Evolutionary conservation across 2,888 invertebrate species (phyloP), one percentile per base, ranked within the genome.

Genomic region (Deilephila elpenor): DNA sequence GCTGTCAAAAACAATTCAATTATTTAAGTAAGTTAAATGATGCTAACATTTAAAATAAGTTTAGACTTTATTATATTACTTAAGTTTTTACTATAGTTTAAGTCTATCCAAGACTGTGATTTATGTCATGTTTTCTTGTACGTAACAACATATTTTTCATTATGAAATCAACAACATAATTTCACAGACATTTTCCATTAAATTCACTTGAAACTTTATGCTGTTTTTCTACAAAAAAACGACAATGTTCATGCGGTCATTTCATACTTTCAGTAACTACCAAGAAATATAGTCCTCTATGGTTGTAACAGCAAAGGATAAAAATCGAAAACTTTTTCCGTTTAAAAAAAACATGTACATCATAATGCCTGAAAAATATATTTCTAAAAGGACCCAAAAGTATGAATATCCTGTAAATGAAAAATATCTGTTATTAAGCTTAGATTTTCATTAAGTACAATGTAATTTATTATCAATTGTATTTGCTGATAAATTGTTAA

Each of bases 41-140:
- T 11, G 53, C 34, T 56, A 71, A 71, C n/a, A 29, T 71, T 59
- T 56, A 71, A 56, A 56, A 71, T 71, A 56, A 70, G 29, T 71
- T 71, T 59, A 71, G 70, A 71, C 34, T 71, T 71, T 71, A 71
- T 71, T 71, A 72, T 73, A 74, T 61, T 71, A 71, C 59, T 53
- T 70, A 53, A 19, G 14, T 29, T 32, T 25, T 5, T 34, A 25
- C 11, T 29, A 14, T 25, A 4, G 37, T 14, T 44, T 44, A 14
- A 44, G 44, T 14, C 25, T 29, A 60, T 3, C 0, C 11, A 60
- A 60, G 25, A 60, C 29, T 32, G 2, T 44, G 17, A 17, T 56
- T 17, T 56, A 56, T 56, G n/a, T 56, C n/a, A n/a, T n/a, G 56
- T 56, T 56, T 53, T 51, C 3, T 53, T 5, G 5, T 19, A 56